Evolutionary conservation across 2,113 vertebrate species (phyloP).

Genomic region (Myxocyprinus asiaticus): DNA sequence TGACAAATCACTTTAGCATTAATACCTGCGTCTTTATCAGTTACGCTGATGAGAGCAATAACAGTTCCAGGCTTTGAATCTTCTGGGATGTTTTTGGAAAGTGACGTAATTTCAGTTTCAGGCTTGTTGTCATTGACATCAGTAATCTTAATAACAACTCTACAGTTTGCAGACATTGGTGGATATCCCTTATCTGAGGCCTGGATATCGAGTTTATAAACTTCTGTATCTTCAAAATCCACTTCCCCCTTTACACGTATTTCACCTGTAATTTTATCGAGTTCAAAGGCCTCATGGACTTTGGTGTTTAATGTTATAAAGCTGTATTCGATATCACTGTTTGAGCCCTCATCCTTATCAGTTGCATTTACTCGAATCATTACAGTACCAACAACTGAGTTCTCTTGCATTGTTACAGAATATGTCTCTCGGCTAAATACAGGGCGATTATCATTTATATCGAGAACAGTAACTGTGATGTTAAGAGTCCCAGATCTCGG

Average conservation of each 20-base stretch:
- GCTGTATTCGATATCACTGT: conserved; percentile 60
- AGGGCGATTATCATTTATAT: conserved; percentile 55
- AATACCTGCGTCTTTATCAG: conserved; percentile 60
- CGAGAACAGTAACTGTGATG: conserved; percentile 39
- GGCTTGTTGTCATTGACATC: conserved; percentile 73
- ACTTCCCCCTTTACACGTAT: conserved; percentile 40
- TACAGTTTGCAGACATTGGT: conserved; percentile 52
- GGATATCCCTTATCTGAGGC: conserved; percentile 65
- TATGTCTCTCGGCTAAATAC: conserved; percentile 58
- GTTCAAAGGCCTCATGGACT: conserved; percentile 53
- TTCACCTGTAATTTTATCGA: conserved; percentile 45
- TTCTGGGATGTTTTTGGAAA: conserved; percentile 62
- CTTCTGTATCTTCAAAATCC: conserved; percentile 37
- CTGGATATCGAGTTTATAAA: conserved; percentile 15
- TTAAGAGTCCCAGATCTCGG: conserved; percentile 38
- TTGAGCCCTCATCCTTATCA: conserved; percentile 63
- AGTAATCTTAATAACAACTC: conserved; percentile 65
- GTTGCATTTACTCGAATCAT: conserved; percentile 59
- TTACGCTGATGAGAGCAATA: conserved; percentile 68
- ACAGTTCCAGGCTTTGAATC: conserved; percentile 65
- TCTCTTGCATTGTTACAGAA: conserved; percentile 54
- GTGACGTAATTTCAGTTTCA: conserved; percentile 68
- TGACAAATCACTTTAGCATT: conserved; percentile 65
- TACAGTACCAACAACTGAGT: conserved; percentile 35
- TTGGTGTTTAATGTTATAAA: conserved; percentile 46